These are phyloP conservation scores for Sinonovacula constricta DNA, from an alignment of 1,140 invertebrate genomes.

Conservation along the genomic window DNA sequence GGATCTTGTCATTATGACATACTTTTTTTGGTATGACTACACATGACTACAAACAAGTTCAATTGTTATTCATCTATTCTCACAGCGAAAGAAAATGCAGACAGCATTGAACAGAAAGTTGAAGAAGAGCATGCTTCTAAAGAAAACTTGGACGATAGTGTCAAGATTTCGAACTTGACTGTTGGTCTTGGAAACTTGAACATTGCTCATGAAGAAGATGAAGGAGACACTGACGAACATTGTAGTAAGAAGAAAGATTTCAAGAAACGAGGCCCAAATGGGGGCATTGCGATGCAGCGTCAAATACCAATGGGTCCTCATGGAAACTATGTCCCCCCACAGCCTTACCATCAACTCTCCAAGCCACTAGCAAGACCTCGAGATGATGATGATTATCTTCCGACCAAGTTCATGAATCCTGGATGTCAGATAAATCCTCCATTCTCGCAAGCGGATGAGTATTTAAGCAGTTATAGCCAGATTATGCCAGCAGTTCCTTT, in stretches of 20 bases:
- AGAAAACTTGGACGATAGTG: too few relatives aligned
- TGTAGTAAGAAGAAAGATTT: not conserved
- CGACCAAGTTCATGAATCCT: constrained; percentile 15
- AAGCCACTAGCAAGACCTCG: not conserved
- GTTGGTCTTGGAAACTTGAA: constrained; percentile 18
- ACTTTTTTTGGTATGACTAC: too few relatives aligned
- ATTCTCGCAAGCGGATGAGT: not conserved
- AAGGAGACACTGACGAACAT: not conserved
- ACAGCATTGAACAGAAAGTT: too few relatives aligned
- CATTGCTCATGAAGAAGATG: not conserved
- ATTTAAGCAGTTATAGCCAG: not conserved
- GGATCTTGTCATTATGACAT: too few relatives aligned
- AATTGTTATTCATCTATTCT: too few relatives aligned
- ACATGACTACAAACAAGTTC: too few relatives aligned
- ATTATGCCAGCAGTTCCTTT: not conserved
- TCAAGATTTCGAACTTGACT: constrained; percentile 1
- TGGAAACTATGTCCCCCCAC: constrained; percentile 23
- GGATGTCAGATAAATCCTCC: not conserved
- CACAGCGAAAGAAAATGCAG: too few relatives aligned
- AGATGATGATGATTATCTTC: constrained; percentile 22
- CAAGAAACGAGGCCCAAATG: constrained; percentile 8
- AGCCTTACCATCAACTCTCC: not conserved
- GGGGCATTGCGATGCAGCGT: constrained; percentile 1
- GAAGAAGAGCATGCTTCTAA: too few relatives aligned
- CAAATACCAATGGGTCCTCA: constrained; percentile 11